Conservation (phyloP, 2,888 invertebrate genomes). For the Ornithoptera priamus region DNA sequence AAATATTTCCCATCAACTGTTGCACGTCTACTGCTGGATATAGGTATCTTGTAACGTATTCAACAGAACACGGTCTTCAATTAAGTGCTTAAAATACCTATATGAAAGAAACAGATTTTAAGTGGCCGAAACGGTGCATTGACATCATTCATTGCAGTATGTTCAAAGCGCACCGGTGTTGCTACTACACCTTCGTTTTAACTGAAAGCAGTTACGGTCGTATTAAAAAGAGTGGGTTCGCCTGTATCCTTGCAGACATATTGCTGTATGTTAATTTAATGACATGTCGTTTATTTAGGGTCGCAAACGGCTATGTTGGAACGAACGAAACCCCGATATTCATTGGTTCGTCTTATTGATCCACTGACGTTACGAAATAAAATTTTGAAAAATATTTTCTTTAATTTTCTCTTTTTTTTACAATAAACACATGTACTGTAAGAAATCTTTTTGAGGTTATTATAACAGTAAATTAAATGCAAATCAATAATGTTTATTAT, state of each 20-base stretch:
- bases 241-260: conserved; percentile 56
- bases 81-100: not conserved
- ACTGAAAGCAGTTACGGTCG: conserved; percentile 49
- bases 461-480: no score
- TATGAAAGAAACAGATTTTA: conserved; percentile 4
- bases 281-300: conserved; percentile 59
- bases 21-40: not conserved
- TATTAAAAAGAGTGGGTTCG: conserved; percentile 51
- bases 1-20: no score
- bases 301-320: conserved; percentile 45
- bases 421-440: no score
- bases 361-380: conserved; percentile 10
- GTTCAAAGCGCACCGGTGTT: conserved; percentile 31
- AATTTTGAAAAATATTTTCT: not conserved
- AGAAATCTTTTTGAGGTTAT: no score
- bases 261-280: conserved; percentile 65
- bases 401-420: no score
- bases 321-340: conserved; percentile 42
- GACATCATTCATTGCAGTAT: conserved; percentile 18
- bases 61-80: not conserved
- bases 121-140: conserved; percentile 20
- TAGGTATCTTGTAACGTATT: not conserved
- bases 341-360: conserved; percentile 39
- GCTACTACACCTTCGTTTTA: conserved; percentile 50
- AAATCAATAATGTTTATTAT: no score